phyloP scores from a whole-genome alignment of 1,140 invertebrate species.

The Pseudomyrmex dendroicus region DNA sequence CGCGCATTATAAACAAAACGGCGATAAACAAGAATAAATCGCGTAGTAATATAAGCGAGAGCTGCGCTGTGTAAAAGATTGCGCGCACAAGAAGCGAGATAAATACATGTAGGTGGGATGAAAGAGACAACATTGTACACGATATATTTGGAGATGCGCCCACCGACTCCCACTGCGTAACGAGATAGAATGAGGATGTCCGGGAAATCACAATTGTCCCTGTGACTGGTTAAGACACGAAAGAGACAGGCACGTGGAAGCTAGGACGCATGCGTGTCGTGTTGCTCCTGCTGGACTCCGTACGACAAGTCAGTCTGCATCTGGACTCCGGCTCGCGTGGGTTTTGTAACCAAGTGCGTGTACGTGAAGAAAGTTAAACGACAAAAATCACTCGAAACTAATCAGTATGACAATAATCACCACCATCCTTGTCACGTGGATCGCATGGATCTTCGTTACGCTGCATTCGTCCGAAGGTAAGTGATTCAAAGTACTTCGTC shows the following conservation, averaged over 20 bases:
- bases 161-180: background rate
- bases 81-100: background rate
- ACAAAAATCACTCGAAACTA: background rate
- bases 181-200: slow-evolving; percentile 41
- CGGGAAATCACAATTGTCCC: slow-evolving; percentile 51
- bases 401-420: slow-evolving; percentile 72
- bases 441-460: slow-evolving; percentile 61
- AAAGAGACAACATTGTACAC: slow-evolving; percentile 22
- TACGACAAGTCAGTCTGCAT: slow-evolving; percentile 78
- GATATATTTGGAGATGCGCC: slow-evolving; percentile 14
- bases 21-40: slow-evolving; percentile 17
- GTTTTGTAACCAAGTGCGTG: slow-evolving; percentile 65
- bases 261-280: slow-evolving; percentile 79
- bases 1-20: background rate
- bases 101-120: background rate
- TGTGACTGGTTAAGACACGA: slow-evolving; percentile 69
- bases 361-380: slow-evolving; percentile 57
- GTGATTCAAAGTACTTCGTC: background rate
- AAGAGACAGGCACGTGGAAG: slow-evolving; percentile 78
- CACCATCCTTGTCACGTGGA: slow-evolving; percentile 50
- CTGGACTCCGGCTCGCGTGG: slow-evolving; percentile 77
- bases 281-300: slow-evolving; percentile 79
- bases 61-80: background rate
- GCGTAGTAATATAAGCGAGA: background rate
- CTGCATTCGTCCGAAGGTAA: slow-evolving; percentile 67